Percentiles rank a stretch among this genome's conserved stretches.
Conservation (phyloP, 2,797 vertebrate species). For the Diplodus sargus region DNA sequence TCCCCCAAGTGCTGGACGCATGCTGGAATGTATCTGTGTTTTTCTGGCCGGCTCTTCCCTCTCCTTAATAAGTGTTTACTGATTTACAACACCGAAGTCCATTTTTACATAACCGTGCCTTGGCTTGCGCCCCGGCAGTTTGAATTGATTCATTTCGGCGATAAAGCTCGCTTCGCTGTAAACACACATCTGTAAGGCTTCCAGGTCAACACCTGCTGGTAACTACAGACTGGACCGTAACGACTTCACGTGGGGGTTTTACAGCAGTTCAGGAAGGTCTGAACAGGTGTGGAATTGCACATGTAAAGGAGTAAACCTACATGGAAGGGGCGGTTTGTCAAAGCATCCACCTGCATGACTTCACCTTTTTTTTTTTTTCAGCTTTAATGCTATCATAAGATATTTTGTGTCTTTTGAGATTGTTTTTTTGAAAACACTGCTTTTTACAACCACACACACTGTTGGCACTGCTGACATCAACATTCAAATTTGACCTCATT, state of each 20-base stretch:
- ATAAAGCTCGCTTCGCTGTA: conserved; percentile 31
- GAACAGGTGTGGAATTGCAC: conserved; percentile 51
- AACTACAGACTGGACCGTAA: conserved; percentile 46
- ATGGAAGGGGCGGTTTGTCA: neutral
- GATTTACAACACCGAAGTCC: conserved; percentile 23
- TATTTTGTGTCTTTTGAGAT: neutral
- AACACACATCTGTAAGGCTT: conserved; percentile 54
- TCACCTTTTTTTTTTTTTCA: too few relatives aligned
- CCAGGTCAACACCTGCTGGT: conserved; percentile 62
- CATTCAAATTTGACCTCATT: conserved; percentile 13
- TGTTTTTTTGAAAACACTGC: neutral
- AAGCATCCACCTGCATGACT: neutral
- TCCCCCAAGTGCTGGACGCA: neutral
- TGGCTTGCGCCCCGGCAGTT: neutral
- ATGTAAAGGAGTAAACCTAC: neutral
- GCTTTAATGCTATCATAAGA: neutral
- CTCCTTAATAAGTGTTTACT: conserved; percentile 34
- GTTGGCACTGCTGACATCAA: neutral
- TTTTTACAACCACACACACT: conserved; percentile 1
- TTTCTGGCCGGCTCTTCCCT: conserved; percentile 5
- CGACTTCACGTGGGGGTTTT: conserved; percentile 46
- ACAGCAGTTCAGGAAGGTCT: conserved; percentile 30
- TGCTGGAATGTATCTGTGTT: conserved; percentile 50
- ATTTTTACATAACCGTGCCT: conserved; percentile 28
- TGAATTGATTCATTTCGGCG: conserved; percentile 10